A percentile compares a stretch with the other conserved stretches of the same genome.
Conservation (phyloP, 23 tunicate genomes). For the Styela clava region DNA sequence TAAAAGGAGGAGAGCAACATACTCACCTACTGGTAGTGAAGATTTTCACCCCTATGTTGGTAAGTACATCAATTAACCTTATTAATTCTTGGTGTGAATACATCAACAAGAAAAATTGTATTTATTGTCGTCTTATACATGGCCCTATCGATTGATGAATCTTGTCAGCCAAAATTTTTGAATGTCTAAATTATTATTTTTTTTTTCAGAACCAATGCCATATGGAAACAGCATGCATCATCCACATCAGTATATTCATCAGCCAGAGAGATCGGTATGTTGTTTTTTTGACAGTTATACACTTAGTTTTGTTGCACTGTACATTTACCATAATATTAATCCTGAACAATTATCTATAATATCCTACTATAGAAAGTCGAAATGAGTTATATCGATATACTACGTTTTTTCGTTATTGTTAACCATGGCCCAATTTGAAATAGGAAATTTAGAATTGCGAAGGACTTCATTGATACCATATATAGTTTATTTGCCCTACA, state of each 20-base stretch:
- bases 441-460: too few relatives aligned
- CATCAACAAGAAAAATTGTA: too few relatives aligned
- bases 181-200: neutral
- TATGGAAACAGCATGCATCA: conserved; percentile 25
- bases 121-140: neutral
- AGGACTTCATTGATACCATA: too few relatives aligned
- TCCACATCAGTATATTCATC: conserved; percentile 11
- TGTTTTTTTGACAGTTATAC: neutral
- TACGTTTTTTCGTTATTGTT: too few relatives aligned
- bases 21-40: conserved; percentile 27
- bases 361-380: too few relatives aligned
- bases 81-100: neutral
- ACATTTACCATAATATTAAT: too few relatives aligned
- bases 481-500: too few relatives aligned
- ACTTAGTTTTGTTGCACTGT: too few relatives aligned
- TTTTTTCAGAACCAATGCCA: conserved; percentile 1
- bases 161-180: neutral
- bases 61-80: neutral
- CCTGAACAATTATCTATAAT: too few relatives aligned
- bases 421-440: too few relatives aligned
- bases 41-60: conserved; percentile 12
- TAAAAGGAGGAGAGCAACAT: conserved; percentile 21
- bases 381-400: too few relatives aligned
- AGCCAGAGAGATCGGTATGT: conserved; percentile 10
- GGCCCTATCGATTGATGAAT: neutral